Base-by-base conservation (phyloP, 2,888 invertebrate genomes). In the Mythimna lalbum region DNA sequence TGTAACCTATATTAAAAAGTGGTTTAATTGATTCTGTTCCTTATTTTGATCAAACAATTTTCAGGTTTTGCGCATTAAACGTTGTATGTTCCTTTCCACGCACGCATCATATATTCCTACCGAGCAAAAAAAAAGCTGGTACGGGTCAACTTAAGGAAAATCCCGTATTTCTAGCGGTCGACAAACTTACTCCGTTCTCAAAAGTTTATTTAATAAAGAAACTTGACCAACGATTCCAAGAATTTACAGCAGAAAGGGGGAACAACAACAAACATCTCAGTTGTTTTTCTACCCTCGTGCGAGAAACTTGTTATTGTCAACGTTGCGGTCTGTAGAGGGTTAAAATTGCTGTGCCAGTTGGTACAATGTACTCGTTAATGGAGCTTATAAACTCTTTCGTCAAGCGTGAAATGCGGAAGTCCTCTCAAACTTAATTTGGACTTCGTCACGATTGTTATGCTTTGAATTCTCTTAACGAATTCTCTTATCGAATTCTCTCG, bases 161-260 rank as follows among this genome's bases (percentile, higher is more conserved):
- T n/a, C 23, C 17, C 2, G 2, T 49, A n/a, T 68, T 23, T 23
- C 49, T 49, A 55, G 52, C 47, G 21, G 21, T 36, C 12, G 1
- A 47, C 7, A 65, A 67, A 59, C 52, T 23, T 1, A 66, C 21
- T 23, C 33, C 60, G 6, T 67, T 49, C 17, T 3, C 5, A 12
- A 55, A 69, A 61, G 27, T 69, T 76, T 61, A 76, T 73, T 76
- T 55, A 61, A 69, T 69, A 39, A 55, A 43, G 55, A 43, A 76
- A 69, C 55, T 69, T 76, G 19, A 27, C 27, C 73, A 23, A 43
- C 23, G 19, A 49, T n/a, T 55, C 17, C n/a, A 39, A 50, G 23
- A 27, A 59, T 39, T 59, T 23, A 77, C 27, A 19, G 33, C 49
- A 59, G 49, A 59, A 71, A 59, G 12, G 33, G 21, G 27, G 53